Evolutionary conservation across 1,140 invertebrate genomes (phyloP).

Genomic region (Drosophila repletoides): DNA sequence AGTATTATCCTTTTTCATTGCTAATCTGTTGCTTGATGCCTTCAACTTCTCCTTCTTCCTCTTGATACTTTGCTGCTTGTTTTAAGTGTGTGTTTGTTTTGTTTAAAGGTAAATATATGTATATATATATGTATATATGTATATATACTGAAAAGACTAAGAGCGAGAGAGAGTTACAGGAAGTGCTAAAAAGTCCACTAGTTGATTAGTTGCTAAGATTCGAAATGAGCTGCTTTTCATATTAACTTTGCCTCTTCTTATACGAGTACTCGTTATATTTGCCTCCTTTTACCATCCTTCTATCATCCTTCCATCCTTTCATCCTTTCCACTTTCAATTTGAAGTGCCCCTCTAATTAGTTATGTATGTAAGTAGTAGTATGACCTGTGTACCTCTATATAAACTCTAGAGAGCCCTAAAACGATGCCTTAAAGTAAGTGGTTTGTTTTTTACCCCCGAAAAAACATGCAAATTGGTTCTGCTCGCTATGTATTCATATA

Average conservation of each 20-base stretch:
- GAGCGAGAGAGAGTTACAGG: constrained; percentile 62
- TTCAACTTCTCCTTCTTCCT: too few relatives aligned
- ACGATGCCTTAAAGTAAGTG: constrained; percentile 68
- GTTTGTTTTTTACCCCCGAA: constrained; percentile 64
- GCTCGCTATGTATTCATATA: constrained; percentile 70
- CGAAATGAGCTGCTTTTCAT: constrained; percentile 59
- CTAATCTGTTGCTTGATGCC: constrained; percentile 39
- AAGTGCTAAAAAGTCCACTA: constrained; percentile 77
- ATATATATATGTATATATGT: too few relatives aligned
- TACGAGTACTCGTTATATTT: constrained; percentile 1
- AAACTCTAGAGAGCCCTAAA: constrained; percentile 76
- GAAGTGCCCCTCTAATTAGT: constrained; percentile 3
- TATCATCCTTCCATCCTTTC: not conserved
- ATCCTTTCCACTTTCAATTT: not conserved
- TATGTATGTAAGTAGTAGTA: constrained; percentile 4
- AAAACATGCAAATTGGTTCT: constrained; percentile 80
- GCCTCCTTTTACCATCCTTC: not conserved
- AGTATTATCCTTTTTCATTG: constrained; percentile 39
- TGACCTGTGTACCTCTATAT: constrained; percentile 41
- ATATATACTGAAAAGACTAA: constrained; percentile 71
- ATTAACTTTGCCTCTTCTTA: constrained; percentile 5
- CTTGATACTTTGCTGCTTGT: constrained; percentile 34
- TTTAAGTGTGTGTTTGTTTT: constrained; percentile 13
- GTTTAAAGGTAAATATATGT: constrained; percentile 46
- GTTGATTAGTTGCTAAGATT: constrained; percentile 76